These are phyloP conservation scores for Odocoileus virginianus DNA, from an alignment of 2,113 vertebrate species.

Conservation along the genomic window DNA sequence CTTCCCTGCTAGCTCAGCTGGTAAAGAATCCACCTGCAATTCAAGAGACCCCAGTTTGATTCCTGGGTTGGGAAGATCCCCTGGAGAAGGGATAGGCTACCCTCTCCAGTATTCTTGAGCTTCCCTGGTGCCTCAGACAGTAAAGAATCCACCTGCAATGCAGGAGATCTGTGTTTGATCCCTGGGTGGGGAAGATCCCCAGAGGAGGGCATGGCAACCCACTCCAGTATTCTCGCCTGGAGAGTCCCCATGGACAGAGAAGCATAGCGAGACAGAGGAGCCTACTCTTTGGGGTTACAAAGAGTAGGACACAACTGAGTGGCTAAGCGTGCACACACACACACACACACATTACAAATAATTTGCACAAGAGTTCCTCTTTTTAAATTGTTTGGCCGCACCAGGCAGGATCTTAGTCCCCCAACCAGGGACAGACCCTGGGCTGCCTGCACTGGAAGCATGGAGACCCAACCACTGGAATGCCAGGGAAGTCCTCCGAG, in stretches of 20 bases:
- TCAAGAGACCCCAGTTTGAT: background rate
- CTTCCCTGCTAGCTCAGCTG: background rate
- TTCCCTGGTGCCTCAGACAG: too few species aligned
- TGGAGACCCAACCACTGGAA: background rate
- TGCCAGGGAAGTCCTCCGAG: background rate
- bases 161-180: too few species aligned
- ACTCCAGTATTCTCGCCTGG: background rate
- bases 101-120: too few species aligned
- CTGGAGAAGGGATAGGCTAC: too few species aligned
- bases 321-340: fast-evolving
- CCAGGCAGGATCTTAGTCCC: background rate
- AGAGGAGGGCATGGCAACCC: background rate
- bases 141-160: too few species aligned
- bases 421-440: background rate
- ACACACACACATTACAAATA: background rate
- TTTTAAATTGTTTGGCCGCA: background rate
- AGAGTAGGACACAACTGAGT: background rate
- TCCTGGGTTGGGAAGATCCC: background rate
- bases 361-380: background rate
- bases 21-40: background rate
- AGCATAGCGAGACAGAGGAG: background rate
- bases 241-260: background rate
- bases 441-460: background rate
- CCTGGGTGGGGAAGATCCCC: background rate
- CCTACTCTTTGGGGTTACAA: background rate